These are phyloP conservation scores for Trichechus manatus DNA, from an alignment of 2,113 vertebrate species.

Conservation along the genomic window DNA sequence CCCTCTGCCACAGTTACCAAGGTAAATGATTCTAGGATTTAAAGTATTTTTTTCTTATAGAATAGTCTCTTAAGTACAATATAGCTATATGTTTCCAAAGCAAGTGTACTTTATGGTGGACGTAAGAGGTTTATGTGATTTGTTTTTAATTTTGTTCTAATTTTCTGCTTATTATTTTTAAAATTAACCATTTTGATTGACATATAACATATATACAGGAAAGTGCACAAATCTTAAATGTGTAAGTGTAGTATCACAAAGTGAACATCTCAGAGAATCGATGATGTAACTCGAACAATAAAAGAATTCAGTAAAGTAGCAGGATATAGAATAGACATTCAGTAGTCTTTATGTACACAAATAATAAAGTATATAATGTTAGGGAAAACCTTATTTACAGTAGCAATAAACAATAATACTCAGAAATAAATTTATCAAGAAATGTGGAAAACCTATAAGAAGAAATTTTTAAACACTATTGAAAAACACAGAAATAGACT, in stretches of 20 bases:
- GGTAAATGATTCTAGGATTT: background rate
- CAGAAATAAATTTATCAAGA: background rate
- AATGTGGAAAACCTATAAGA: background rate
- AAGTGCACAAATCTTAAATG: background rate
- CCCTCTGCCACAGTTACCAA: background rate
- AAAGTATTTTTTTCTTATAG: background rate
- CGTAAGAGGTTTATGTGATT: background rate
- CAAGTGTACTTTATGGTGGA: background rate
- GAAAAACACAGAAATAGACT: background rate
- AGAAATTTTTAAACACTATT: background rate
- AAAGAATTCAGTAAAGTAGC: constrained; percentile 10
- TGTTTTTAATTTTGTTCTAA: background rate
- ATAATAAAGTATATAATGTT: background rate
- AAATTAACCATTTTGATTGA: constrained; percentile 5
- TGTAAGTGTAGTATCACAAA: background rate
- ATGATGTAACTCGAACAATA: background rate
- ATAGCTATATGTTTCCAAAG: background rate
- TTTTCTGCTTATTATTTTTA: constrained; percentile 17
- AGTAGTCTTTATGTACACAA: background rate
- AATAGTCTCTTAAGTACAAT: background rate
- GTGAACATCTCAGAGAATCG: background rate
- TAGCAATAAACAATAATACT: background rate
- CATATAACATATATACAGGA: background rate
- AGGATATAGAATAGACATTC: background rate
- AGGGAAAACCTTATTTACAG: background rate